Base-by-base conservation (phyloP, 2,113 vertebrate genomes). In the Eidolon helvum region DNA sequence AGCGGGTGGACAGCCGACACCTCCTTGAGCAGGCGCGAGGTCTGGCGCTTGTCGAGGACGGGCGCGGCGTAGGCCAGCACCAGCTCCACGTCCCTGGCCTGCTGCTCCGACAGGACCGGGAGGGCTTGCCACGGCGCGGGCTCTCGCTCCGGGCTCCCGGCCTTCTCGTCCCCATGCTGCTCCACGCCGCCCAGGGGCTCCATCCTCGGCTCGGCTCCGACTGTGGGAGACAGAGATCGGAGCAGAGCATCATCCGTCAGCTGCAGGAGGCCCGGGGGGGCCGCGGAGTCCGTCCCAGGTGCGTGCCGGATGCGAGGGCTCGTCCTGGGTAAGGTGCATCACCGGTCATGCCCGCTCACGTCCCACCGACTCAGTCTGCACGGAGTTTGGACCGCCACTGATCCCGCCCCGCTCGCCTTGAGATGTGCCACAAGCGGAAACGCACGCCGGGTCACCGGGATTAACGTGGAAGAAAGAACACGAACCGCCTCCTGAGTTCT, bases 31-130 rank as follows among this genome's bases (percentile, higher is more conserved):
- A 99, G 98, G 12, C 99, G 98, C 0, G 99, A 99, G 0, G 99
- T 99, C 97, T 99, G 98, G 22, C 98, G 99, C 97, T 98, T 99
- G 97, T 99, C 94, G 0, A 98, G 90, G n/a, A 99, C 95, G 0
- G 99, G 99, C 0, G 99, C 99, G 0, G 99, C 99, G 0, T 98
- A 99, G 3, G 98, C 98, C 8, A 98, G 95, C 0, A 99, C 96
- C 68, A 99, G 96, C 94, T 98, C 98, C 0, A 99, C 87, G 0
- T 98, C 98, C 61, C 95, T 88, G 0, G 98, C 98, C 96, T 99
- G 98, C 94, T 98, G 98, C 55, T 99, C 99, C 0, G 99, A 99
- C 75, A 99, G 99, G 0, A 99, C 99, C 0, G 99, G 99, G 43
- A 97, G 48, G 18, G 98, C 98, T 0, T 97, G 97, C 99, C 99